These are phyloP conservation scores for Gambusia affinis DNA, from an alignment of 2,113 vertebrate species.

Conservation along the genomic window DNA sequence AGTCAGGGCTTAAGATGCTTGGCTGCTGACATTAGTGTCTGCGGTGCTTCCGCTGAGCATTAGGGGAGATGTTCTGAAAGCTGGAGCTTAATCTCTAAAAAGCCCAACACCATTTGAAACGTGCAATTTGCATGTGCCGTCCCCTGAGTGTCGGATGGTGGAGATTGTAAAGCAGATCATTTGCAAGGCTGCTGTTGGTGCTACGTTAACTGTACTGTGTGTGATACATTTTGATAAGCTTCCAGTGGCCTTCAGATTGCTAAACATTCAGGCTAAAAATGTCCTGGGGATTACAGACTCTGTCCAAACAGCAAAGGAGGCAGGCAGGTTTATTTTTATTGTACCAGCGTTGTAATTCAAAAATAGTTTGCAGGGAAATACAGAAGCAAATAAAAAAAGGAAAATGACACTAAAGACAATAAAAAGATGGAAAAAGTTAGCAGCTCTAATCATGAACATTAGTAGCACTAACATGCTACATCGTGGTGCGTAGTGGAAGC, in stretches of 20 bases:
- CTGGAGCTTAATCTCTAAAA: constrained; percentile 10
- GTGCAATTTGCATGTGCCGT: constrained; percentile 21
- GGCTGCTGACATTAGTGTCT: neutral
- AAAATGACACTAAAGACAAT: neutral
- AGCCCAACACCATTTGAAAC: neutral
- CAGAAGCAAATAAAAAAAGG: neutral
- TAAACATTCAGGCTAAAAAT: neutral
- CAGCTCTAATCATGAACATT: too few relatives aligned
- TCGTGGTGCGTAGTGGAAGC: too few relatives aligned
- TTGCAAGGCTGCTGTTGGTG: constrained; percentile 11
- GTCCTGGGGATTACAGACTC: neutral
- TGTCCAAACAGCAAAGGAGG: neutral
- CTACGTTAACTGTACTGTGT: neutral
- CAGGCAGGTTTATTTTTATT: neutral
- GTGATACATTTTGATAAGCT: constrained; percentile 3
- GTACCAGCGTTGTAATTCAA: neutral
- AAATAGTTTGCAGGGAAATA: neutral
- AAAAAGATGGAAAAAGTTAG: too few relatives aligned
- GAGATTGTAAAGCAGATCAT: constrained; percentile 23
- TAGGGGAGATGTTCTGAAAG: constrained; percentile 11
- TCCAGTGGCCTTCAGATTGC: neutral
- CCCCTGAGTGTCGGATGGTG: constrained; percentile 6
- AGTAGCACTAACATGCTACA: too few relatives aligned
- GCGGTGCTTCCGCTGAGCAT: neutral
- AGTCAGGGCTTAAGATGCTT: constrained; percentile 4